Conservation (phyloP, 2,113 vertebrate species). For the Alosa alosa region DNA sequence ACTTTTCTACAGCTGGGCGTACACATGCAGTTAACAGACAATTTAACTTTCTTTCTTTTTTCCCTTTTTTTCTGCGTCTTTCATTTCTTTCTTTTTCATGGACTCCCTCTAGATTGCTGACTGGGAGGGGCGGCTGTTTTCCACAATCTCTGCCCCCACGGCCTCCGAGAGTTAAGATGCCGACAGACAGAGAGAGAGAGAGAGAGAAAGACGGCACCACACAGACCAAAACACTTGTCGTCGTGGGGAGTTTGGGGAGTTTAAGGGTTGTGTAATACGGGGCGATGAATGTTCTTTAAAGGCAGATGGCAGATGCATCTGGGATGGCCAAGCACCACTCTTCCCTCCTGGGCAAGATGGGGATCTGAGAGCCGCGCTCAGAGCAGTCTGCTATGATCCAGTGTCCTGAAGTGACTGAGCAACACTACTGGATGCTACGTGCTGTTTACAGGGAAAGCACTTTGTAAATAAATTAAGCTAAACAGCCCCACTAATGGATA, state of each 20-base stretch:
- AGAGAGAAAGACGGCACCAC: not conserved
- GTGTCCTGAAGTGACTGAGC: not conserved
- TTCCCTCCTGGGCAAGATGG: not conserved
- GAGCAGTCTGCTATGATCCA: not conserved
- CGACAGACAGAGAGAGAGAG: too few species aligned
- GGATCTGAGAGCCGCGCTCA: not conserved
- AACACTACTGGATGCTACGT: not conserved
- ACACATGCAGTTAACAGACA: not conserved
- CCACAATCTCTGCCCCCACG: too few species aligned
- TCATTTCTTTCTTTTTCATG: not conserved
- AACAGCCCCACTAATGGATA: constrained; percentile 28
- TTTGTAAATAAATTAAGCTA: constrained; percentile 43
- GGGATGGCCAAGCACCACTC: not conserved
- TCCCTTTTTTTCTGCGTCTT: not conserved
- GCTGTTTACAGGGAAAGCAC: constrained; percentile 17
- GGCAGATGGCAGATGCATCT: not conserved
- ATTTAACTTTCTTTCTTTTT: not conserved
- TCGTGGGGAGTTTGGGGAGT: too few species aligned
- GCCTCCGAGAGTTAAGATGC: too few species aligned
- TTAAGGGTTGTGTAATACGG: too few species aligned
- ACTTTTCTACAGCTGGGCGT: not conserved
- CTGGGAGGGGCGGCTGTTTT: too few species aligned
- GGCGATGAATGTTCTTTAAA: too few species aligned
- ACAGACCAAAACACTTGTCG: not conserved
- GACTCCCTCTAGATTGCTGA: not conserved